Evolutionary conservation across 2,888 invertebrate species (phyloP).

Genomic region (Serripes groenlandicus): DNA sequence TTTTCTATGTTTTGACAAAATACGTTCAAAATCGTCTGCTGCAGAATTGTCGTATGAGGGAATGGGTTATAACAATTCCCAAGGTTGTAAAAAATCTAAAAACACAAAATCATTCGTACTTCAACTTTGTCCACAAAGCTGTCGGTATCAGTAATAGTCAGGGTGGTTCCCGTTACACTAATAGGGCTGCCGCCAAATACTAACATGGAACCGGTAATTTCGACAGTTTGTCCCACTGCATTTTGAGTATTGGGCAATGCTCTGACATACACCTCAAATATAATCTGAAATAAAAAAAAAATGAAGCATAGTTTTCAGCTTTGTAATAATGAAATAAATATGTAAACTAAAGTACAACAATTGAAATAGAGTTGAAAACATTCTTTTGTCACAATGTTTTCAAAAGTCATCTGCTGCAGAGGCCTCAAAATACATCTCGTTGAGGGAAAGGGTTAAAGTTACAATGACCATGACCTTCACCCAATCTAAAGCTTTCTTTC

Average conservation of each 20-base stretch:
- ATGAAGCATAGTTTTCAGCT: neutral
- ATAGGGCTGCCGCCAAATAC: neutral
- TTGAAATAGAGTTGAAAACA: neutral
- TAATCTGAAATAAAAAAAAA: constrained; percentile 57
- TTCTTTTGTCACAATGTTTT: neutral
- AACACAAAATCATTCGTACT: too few species aligned
- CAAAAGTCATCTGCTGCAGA: neutral
- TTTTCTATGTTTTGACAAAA: too few species aligned
- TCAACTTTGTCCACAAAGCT: constrained; percentile 62
- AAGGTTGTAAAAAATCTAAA: too few species aligned
- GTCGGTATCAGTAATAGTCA: constrained; percentile 68
- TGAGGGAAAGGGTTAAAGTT: neutral
- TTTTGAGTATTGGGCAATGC: constrained; percentile 64
- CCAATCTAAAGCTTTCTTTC: too few species aligned
- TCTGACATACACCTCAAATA: constrained; percentile 70
- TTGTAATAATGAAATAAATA: neutral
- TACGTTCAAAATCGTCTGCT: too few species aligned
- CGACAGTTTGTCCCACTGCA: constrained; percentile 53
- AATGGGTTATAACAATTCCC: too few species aligned
- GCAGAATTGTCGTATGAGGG: too few species aligned
- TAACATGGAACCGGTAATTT: constrained; percentile 27
- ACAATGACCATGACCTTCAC: too few species aligned
- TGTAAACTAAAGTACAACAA: neutral
- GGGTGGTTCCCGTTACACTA: constrained; percentile 35
- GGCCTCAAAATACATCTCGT: neutral